These are phyloP conservation scores for Phortica variegata DNA, from an alignment of 1,140 invertebrate species.

Conservation along the genomic window DNA sequence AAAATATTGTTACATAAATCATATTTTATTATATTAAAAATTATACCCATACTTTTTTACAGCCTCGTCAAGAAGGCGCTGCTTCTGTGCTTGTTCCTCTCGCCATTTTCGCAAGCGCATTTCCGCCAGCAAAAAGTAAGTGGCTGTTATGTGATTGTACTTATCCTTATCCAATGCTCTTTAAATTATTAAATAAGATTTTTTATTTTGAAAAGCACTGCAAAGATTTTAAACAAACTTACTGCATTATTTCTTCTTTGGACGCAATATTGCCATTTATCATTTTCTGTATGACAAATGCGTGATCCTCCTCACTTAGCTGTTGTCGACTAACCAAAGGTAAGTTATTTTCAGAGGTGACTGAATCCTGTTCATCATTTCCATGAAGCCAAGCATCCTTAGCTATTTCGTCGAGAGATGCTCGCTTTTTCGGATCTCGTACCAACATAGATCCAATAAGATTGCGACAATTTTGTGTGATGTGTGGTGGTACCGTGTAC, in stretches of 20 bases:
- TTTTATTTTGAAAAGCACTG: neutral
- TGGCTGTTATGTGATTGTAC: slow-evolving; percentile 98
- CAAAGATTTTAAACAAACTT: slow-evolving; percentile 56
- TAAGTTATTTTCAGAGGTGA: slow-evolving; percentile 62
- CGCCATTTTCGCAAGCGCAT: slow-evolving; percentile 77
- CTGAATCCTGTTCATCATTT: slow-evolving; percentile 29
- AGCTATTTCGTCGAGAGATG: slow-evolving; percentile 85
- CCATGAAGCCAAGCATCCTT: slow-evolving; percentile 82
- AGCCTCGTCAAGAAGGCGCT: slow-evolving; percentile 27
- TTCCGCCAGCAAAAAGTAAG: slow-evolving; percentile 96
- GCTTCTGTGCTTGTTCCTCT: slow-evolving; percentile 63
- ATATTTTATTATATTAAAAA: too few relatives aligned
- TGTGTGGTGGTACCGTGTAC: slow-evolving; percentile 87
- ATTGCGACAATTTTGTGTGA: slow-evolving; percentile 80
- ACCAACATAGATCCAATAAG: slow-evolving; percentile 91
- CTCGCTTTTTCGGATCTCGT: slow-evolving; percentile 86
- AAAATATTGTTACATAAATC: too few relatives aligned
- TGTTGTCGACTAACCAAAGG: slow-evolving; percentile 82
- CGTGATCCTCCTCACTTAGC: slow-evolving; percentile 88
- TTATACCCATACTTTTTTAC: slow-evolving; percentile 32
- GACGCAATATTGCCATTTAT: slow-evolving; percentile 91
- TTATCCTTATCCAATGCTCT: slow-evolving; percentile 92
- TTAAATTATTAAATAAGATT: slow-evolving; percentile 52
- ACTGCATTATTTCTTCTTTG: slow-evolving; percentile 91
- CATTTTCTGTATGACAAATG: slow-evolving; percentile 93